Evolutionary conservation across 2,113 vertebrate species (phyloP), one percentile per base, ranked within the genome.

Genomic region (Lampris incognitus): DNA sequence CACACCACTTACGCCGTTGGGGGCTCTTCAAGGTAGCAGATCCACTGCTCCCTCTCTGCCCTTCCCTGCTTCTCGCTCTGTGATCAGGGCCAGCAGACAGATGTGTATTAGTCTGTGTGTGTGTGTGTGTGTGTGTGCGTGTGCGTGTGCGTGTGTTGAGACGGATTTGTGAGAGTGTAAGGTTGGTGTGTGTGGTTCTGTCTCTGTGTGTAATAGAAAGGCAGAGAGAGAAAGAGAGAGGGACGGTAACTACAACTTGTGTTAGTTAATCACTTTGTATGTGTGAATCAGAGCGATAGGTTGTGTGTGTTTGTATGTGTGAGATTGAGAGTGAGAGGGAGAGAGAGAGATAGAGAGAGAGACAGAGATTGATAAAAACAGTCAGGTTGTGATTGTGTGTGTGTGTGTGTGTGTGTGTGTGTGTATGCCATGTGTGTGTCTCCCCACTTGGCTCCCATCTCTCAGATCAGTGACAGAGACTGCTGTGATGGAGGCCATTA

Each of bases 401-500:
- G n/a, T 66, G 67, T 58, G 67, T 69, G 54, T 58, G 52, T 62
- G 51, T 69, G 54, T 46, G 49, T 62, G 69, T 36, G 49, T 62
- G 58, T 1, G 69, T 24, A 44, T 66, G 58, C 46, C 42, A 58
- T 55, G 69, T 67, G 74, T 79, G 74, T 63, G 60, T 74, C 63
- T 61, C 49, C 59, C 41, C 57, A 81, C 63, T 76, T 24, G 84
- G 86, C 59, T 4, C 74, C 71, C 76, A 88, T 82, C 62, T 78
- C 78, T 92, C 92, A 93, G 90, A 91, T 85, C 76, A 89, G 90
- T 91, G 90, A 93, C 85, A 93, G 89, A 87, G 83, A 86, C 84
- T 88, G 84, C 89, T 80, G 89, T 91, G 93, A 94, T 89, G 88
- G 85, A 92, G 94, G 93, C 95, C 94, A 96, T 95, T 95, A 94